Percentiles rank a stretch among this genome's conserved stretches.
phyloP scores from a whole-genome alignment of 2,113 vertebrate genomes.

The Etheostoma cragini region DNA sequence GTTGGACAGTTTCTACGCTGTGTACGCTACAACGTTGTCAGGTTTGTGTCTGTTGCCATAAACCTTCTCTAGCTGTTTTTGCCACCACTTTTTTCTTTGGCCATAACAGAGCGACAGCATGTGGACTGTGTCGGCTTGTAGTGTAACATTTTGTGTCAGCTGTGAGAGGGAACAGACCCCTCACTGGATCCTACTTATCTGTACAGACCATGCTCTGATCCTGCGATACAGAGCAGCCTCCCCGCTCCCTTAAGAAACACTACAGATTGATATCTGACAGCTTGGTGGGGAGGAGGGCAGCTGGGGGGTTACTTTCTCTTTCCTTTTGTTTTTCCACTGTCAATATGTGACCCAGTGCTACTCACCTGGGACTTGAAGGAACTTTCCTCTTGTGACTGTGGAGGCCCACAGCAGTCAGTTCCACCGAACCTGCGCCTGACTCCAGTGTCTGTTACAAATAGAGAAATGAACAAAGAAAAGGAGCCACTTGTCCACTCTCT shows the following conservation, averaged over 20 bases:
- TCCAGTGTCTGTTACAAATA: conserved; percentile 44
- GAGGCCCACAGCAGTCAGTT: conserved; percentile 7
- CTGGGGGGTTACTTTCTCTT: conserved; percentile 38
- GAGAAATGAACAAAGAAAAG: conserved; percentile 45
- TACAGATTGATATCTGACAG: conserved; percentile 73
- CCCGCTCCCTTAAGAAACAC: conserved; percentile 68
- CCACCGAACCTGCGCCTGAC: conserved; percentile 3
- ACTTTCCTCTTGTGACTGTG: conserved; percentile 7
- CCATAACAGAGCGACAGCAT: conserved; percentile 1
- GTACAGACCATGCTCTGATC: conserved; percentile 72
- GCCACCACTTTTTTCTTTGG: neutral
- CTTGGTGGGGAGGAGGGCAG: neutral
- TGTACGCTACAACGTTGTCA: neutral
- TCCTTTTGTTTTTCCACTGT: conserved; percentile 60
- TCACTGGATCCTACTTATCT: conserved; percentile 76
- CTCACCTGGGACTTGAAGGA: conserved; percentile 29
- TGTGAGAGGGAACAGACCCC: conserved; percentile 36
- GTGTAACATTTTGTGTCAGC: conserved; percentile 33
- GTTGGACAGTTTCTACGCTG: neutral
- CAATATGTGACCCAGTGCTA: conserved; percentile 41
- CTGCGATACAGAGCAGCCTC: conserved; percentile 66
- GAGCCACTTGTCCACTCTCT: conserved; percentile 12
- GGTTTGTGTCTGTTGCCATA: neutral
- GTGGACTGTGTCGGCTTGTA: conserved; percentile 4
- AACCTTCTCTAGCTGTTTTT: neutral